Base-by-base conservation (phyloP, 2,888 invertebrate species). In the Drosophila limbata region DNA sequence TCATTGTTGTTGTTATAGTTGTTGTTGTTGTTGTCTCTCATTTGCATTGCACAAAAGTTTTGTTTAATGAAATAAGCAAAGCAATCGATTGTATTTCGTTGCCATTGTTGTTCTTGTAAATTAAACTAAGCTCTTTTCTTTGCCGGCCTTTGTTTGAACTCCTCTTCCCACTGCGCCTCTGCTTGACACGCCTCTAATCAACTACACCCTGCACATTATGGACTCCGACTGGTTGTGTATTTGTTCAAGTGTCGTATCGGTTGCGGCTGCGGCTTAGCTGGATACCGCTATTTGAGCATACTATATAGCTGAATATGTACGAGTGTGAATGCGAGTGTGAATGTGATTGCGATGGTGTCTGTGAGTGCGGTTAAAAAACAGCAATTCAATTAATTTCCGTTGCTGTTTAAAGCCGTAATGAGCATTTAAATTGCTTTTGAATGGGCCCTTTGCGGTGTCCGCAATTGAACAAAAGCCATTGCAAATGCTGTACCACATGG, bases 351-450 rank as follows among this genome's bases (percentile, higher is more conserved):
- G 28, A 42, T 40, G 53, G 15, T 57, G 47, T 48, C 65, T 68
- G 50, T 84, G 86, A 56, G 47, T 84, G 88, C 60, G 84, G 84
- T 84, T 82, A 77, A 82, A 84, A 82, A 81, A 81, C 77, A 61
- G 86, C 83, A 83, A 86, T 88, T 88, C 84, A 88, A 86, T 88
- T 86, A 86, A 88, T 87, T 88, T 87, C 69, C 79, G 78, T 68
- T 75, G 79, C 85, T 83, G 84, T 62, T 84, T 84, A 84, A 84
- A 78, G 84, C 78, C 85, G 81, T 85, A 84, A 84, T 81, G 81
- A 84, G 85, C 85, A 85, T 85, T 84, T 84, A 81, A 84, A 84
- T 84, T 84, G 85, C 80, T 84, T 80, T 71, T 74, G 80, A 76
- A 69, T 80, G 84, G 64, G 70, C 63, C 55, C 76, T 79, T 73